Base-by-base conservation (phyloP, 2,888 invertebrate genomes). In the Clunio marinus region DNA sequence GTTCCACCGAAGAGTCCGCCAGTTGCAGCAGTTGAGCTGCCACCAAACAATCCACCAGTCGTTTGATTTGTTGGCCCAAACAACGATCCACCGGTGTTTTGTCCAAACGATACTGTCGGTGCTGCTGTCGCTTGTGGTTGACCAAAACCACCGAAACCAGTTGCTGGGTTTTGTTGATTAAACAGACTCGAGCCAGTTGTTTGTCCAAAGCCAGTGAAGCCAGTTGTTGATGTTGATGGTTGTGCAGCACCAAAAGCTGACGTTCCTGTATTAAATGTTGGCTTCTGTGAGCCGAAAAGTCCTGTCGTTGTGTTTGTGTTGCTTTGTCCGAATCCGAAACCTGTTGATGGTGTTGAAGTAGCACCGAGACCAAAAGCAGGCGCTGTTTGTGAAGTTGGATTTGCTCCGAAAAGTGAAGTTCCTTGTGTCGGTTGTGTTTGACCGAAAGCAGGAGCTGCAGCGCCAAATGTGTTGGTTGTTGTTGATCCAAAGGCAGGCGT, bases 121-220 rank as follows among this genome's bases (percentile, higher is more conserved):
- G 79, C 72, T 0, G 80, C 77, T 24, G 17, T 17, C 51, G 80
- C 78, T 0, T 57, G 57, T 10, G 25, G 57, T 57, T 57, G 57
- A 3, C 80, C 80, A 73, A 86, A 85, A 1, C 75, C 75, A 10
- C 86, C 84, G 74, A 87, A 87, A 0, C 80, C 77, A 0, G 84
- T 80, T 4, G 81, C 80, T 1, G 78, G 77, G 55, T 77, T 81
- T 71, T 17, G 20, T 51, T 51, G 51, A 51, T 51, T 78, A 37
- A 78, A 77, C 7, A 78, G 70, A 1, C 77, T 75, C 2, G 75
- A 74, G 1, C 75, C 76, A 1, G 71, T 66, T 22, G 62, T 25
- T 59, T 70, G 70, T 2, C 81, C 79, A 70, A 81, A 81, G 1
- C 77, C 51, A 8, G 72, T 10, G 72, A 83, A 83, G 10, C 77